phyloP scores from a whole-genome alignment of 2,797 vertebrate genomes.

The Macropodus opercularis region DNA sequence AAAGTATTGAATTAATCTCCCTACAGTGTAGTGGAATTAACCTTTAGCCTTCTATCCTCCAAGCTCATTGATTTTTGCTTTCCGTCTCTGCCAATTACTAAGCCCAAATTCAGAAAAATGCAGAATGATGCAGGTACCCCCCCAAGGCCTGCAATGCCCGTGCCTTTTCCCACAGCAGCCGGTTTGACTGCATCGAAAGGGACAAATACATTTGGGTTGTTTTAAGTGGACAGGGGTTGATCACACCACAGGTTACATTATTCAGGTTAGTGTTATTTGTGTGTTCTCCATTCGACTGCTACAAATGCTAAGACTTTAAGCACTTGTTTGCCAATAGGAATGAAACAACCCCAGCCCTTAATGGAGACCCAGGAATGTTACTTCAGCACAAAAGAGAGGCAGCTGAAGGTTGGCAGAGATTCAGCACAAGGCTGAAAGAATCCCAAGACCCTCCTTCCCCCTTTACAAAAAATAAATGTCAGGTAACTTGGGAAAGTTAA shows the following conservation, averaged over 20 bases:
- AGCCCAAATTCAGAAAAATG: not conserved
- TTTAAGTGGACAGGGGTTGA: conserved; percentile 4
- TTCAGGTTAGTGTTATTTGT: conserved; percentile 1
- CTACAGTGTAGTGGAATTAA: conserved; percentile 2
- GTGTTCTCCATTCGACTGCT: conserved; percentile 18
- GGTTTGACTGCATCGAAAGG: not conserved
- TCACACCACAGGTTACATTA: not conserved
- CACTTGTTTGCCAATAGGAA: conserved; percentile 19
- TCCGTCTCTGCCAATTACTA: conserved; percentile 11
- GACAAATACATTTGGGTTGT: not conserved
- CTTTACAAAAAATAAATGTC: conserved; percentile 5
- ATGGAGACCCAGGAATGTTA: conserved; percentile 10
- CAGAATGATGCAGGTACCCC: not conserved
- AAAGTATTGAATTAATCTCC: conserved; percentile 7
- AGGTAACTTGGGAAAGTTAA: not conserved
- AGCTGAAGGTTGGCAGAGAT: conserved; percentile 3
- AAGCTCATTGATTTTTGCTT: conserved; percentile 11
- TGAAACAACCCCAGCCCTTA: conserved; percentile 7
- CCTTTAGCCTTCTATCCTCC: not conserved
- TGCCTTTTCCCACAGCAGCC: not conserved
- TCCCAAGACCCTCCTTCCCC: not conserved
- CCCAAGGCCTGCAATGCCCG: not conserved
- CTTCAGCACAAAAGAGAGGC: not conserved
- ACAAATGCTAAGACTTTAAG: conserved; percentile 27
- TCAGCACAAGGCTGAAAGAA: conserved; percentile 1